These are phyloP conservation scores for Patella vulgata DNA, from an alignment of 1,140 invertebrate genomes.

Conservation along the genomic window DNA sequence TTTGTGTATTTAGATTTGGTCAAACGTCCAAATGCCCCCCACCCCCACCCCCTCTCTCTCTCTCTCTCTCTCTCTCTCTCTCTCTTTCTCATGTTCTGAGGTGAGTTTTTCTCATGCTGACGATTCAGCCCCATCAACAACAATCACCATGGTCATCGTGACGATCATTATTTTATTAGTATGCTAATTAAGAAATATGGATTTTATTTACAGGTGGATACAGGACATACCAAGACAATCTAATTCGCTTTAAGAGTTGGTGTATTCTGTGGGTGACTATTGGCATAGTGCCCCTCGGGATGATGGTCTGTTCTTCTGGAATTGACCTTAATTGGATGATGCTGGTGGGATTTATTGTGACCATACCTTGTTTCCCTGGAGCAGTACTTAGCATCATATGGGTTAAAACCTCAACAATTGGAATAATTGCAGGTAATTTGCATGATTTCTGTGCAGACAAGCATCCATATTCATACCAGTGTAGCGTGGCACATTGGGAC, in stretches of 20 bases:
- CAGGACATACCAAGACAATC: constrained; percentile 38
- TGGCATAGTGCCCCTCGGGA: constrained; percentile 46
- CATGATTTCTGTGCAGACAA: background rate
- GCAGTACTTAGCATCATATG: constrained; percentile 47
- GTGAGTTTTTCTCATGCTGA: no score
- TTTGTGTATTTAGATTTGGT: no score
- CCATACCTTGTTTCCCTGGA: constrained; percentile 49
- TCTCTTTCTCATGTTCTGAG: no score
- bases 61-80: no score
- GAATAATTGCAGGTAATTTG: constrained; percentile 42
- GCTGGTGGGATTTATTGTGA: constrained; percentile 44
- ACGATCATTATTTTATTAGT: no score
- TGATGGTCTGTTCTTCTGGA: constrained; percentile 33
- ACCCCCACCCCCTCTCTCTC: no score
- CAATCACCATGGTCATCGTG: no score
- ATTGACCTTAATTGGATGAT: constrained; percentile 53
- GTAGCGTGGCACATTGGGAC: background rate
- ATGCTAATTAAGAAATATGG: no score
- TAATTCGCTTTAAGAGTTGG: constrained; percentile 54
- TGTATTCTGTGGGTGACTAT: constrained; percentile 54
- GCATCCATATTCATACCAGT: background rate
- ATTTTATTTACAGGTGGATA: background rate
- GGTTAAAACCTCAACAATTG: constrained; percentile 41
- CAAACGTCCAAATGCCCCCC: no score
- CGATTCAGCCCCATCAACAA: no score